phyloP scores from a whole-genome alignment of 2,888 invertebrate species.

The Melipona beecheii region DNA sequence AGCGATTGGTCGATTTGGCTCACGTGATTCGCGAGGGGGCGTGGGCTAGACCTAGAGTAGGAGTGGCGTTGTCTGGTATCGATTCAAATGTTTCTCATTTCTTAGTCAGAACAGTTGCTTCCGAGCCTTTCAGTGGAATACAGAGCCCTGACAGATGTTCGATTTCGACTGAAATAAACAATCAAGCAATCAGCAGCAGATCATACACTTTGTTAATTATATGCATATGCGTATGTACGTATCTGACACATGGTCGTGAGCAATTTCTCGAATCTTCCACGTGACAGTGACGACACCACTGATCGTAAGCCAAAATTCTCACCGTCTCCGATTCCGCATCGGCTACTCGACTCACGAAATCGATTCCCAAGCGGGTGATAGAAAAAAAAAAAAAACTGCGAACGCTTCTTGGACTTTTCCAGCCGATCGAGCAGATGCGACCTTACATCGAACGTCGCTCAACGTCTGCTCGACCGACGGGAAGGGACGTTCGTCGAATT shows the following conservation, averaged over 20 bases:
- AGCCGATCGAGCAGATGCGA: constrained; percentile 1
- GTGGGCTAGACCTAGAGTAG: too few species aligned
- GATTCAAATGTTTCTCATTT: too few species aligned
- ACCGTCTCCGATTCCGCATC: background rate
- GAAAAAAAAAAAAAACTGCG: constrained; percentile 1
- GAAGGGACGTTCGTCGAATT: constrained; percentile 21
- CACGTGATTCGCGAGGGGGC: too few species aligned
- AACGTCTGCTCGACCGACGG: background rate
- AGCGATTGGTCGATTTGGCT: too few species aligned
- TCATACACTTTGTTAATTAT: background rate
- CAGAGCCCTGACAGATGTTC: background rate
- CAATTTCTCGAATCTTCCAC: background rate
- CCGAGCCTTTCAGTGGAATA: too few species aligned
- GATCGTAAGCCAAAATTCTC: background rate
- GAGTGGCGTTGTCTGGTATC: too few species aligned
- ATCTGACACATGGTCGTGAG: too few species aligned
- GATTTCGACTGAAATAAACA: background rate
- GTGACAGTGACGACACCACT: background rate
- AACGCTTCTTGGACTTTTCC: background rate
- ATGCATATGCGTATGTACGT: too few species aligned
- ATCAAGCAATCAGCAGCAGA: background rate
- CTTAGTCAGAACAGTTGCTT: too few species aligned
- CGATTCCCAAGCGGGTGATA: background rate
- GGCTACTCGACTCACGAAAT: background rate
- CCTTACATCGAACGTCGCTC: constrained; percentile 9